These are phyloP conservation scores for Bovichtus variegatus DNA, from an alignment of 2,797 vertebrate genomes.

Conservation along the genomic window DNA sequence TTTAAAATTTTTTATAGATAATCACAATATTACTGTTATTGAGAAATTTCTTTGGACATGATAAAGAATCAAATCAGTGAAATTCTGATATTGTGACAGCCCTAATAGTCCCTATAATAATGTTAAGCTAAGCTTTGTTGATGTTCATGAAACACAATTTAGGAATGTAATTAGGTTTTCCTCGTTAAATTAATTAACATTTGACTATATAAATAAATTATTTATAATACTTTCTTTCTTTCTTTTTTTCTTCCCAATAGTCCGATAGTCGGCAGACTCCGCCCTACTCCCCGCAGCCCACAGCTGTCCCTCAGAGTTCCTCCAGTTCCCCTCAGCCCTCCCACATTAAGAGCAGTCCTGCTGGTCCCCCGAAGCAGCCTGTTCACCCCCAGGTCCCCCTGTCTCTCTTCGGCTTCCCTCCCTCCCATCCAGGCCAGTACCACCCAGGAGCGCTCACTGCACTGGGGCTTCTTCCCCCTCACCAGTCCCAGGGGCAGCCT, in stretches of 20 bases:
- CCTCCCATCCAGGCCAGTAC: constrained; percentile 91
- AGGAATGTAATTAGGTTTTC: not conserved
- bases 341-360: constrained; percentile 83
- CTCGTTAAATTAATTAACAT: not conserved
- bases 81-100: too few species aligned
- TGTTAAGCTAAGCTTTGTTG: not conserved
- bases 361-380: constrained; percentile 69
- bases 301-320: constrained; percentile 88
- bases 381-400: constrained; percentile 87
- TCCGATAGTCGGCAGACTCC: constrained; percentile 93
- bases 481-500: constrained; percentile 71
- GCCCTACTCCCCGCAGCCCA: constrained; percentile 94
- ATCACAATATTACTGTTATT: too few species aligned
- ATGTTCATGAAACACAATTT: not conserved
- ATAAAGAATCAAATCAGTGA: too few species aligned
- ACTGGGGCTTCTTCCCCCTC: constrained; percentile 91
- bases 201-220: not conserved
- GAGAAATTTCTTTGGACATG: too few species aligned
- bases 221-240: not conserved
- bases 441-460: constrained; percentile 87
- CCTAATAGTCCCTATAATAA: not conserved
- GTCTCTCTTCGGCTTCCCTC: constrained; percentile 92
- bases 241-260: constrained; percentile 73
- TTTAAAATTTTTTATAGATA: too few species aligned
- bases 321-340: constrained; percentile 89